Evolutionary conservation across 2,888 invertebrate species (phyloP).

Genomic region (Stegana nigrithorax): DNA sequence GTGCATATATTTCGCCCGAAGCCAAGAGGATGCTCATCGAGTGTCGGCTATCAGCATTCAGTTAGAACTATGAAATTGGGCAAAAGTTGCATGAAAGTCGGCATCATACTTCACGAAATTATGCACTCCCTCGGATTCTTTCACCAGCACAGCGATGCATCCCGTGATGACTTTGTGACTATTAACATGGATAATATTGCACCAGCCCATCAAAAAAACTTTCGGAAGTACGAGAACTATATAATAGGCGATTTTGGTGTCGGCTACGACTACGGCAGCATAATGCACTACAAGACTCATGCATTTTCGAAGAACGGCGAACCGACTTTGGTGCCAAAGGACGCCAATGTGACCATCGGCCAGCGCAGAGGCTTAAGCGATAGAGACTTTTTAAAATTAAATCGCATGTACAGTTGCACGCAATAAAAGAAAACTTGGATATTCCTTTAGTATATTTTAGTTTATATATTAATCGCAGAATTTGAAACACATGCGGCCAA

Average conservation of each 20-base stretch:
- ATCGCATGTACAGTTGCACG: slow-evolving; percentile 35
- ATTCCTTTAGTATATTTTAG: no score
- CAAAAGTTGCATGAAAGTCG: slow-evolving; percentile 41
- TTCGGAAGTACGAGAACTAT: slow-evolving; percentile 72
- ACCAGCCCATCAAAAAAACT: slow-evolving; percentile 75
- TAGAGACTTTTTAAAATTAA: slow-evolving; percentile 43
- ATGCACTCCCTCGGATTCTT: slow-evolving; percentile 81
- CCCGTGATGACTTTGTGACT: slow-evolving; percentile 75
- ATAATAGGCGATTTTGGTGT: slow-evolving; percentile 74
- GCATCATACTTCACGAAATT: slow-evolving; percentile 78
- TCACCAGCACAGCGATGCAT: slow-evolving; percentile 81
- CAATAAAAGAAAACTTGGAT: not conserved
- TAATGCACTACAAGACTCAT: slow-evolving; percentile 81
- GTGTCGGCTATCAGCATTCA: slow-evolving; percentile 74
- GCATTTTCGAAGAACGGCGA: slow-evolving; percentile 78
- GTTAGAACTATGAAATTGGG: slow-evolving; percentile 43
- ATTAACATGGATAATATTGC: slow-evolving; percentile 67
- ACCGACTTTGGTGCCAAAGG: slow-evolving; percentile 74
- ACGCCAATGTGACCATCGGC: slow-evolving; percentile 42
- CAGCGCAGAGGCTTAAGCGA: slow-evolving; percentile 43
- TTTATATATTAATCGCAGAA: slow-evolving; percentile 39
- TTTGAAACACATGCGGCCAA: slow-evolving; percentile 48
- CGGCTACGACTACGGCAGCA: slow-evolving; percentile 79
- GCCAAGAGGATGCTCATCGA: slow-evolving; percentile 77
- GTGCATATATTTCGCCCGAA: not conserved